Base-by-base conservation (phyloP, 2,888 invertebrate species). In the Laspeyria flexula region DNA sequence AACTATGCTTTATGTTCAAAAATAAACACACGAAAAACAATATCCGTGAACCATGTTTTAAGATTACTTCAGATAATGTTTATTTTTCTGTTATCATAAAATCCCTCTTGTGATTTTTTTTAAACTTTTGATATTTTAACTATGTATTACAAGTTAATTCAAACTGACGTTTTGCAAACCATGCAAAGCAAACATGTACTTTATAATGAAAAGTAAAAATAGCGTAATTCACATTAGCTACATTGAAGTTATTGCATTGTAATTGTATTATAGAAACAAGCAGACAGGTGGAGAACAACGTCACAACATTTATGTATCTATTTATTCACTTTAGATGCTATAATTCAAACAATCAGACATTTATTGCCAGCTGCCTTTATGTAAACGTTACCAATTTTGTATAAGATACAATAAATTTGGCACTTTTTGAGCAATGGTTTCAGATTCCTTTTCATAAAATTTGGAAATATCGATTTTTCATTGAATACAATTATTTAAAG, bases 381-480 rank as follows among this genome's bases (percentile, higher is more conserved):
- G 37, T 48, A 50, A 40, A 46, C 42, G 38, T 56, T 43, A 59
- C 48, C 55, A 45, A 56, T 51, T 48, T 60, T 29, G n/a, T n/a
- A 37, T 59, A 48, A 50, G 46, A 56, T 50, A 56, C 45, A 49
- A 60, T 43, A 47, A 60, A 46, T 69, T 79, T 79, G 77, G 78
- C 79, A 79, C 78, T 60, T 67, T 39, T 75, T 79, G 77, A 79
- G 78, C 79, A 77, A 71, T 55, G 60, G 54, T 57, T 46, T 46
- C 31, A 45, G 39, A 48, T 34, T 48, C n/a, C 13, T 45, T 13
- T 12, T 56, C 45, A 46, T 54, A 57, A 45, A 47, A 48, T 43
- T 33, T 43, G 39, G 33, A 34, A 13, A 50, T 39, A 39, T 38
- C 15, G 2, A 31, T 35, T 40, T 39, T 21, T 18, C 15, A 29